Evolutionary conservation across 2,797 vertebrate species (phyloP), one percentile per base, ranked within the genome.

Genomic region (Apogon talboti): DNA sequence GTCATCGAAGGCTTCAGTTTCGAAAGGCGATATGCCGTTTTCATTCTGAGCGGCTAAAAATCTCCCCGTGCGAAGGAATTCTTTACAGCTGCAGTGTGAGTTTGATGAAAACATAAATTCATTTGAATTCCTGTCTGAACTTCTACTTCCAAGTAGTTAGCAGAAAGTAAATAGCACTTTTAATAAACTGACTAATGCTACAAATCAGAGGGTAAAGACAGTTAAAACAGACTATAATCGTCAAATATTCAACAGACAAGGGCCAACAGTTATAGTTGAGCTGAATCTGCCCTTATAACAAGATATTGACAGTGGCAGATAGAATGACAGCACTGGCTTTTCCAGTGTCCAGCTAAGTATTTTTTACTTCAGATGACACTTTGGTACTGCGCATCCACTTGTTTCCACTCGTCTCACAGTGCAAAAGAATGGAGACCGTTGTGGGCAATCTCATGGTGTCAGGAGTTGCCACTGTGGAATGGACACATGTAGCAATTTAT

Each of bases 401-500:
- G 68, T 71, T 60, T 79, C 74, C 48, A 41, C 57, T 50, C 67
- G 66, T 77, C 69, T 70, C 58, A 16, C 14, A 15, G 43, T 7
- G 5, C 49, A 37, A 30, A 49, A 66, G 52, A 77, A 64, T 58
- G 73, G 73, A 55, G 74, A 66, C 65, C 44, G 68, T 80, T 86
- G 77, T 64, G 67, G 71, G 18, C 74, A 76, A 61, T 43, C 73
- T 55, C 65, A 67, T 63, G 58, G 63, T 74, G 71, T 80, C 78
- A 79, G 43, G 68, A 82, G 71, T 76, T 60, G 82, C 86, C 82
- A 70, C 74, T 83, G 77, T 87, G 87, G 89, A 89, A 88, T 85
- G 85, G 91, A 90, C 92, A 92, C 83, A 76, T 92, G 89, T 64
- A 89, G 78, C 86, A 80, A 88, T 92, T 90, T 88, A 92, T 93